Evolutionary conservation across 2,888 invertebrate species (phyloP), one percentile per base, ranked within the genome.

Genomic region (Xanthostigma xanthostigma): DNA sequence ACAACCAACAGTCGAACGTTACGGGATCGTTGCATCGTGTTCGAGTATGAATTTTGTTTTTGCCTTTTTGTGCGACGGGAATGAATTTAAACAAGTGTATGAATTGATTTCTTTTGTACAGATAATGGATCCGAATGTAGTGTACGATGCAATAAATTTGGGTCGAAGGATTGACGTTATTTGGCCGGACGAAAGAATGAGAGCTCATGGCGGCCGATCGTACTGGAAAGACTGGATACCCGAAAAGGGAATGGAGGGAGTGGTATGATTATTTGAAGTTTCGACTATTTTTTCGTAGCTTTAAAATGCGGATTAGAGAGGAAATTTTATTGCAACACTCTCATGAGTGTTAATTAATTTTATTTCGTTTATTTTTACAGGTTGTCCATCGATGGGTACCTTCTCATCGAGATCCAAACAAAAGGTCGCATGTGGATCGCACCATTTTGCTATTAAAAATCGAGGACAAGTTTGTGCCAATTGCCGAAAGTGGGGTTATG

Each of bases 371-470:
- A 45, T 57, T 52, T 50, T 54, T 55, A 1, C 62, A 84, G 76
- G 86, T 91, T 47, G 92, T 95, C 9, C 95, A 96, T 67, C 84
- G 86, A 55, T 96, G 96, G 95, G 79, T 82, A 37, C 96, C 95
- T 0, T 88, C 85, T 68, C 94, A 96, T 70, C 78, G 86, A 46
- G 92, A 94, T 63, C 82, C 84, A 0, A 80, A 81, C 56, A 80
- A 84, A 49, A 77, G 95, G 13, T 94, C 94, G 5, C 92, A 94
- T 65, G 86, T 93, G 12, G 94, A 94, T 69, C 83, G 90, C 59
- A 89, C 85, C 46, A 89, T 96, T 51, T 74, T 95, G 13, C 76
- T 96, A 12, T 78, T 96, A n/a, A 88, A 91, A 67, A 87, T 95
- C 43, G 91, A 89, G 12, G 94, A 94, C 59, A 84, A 82, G 60